Evolutionary conservation across 2,113 vertebrate genomes (phyloP), one percentile per base, ranked within the genome.

Genomic region (Zosterops japonicus): DNA sequence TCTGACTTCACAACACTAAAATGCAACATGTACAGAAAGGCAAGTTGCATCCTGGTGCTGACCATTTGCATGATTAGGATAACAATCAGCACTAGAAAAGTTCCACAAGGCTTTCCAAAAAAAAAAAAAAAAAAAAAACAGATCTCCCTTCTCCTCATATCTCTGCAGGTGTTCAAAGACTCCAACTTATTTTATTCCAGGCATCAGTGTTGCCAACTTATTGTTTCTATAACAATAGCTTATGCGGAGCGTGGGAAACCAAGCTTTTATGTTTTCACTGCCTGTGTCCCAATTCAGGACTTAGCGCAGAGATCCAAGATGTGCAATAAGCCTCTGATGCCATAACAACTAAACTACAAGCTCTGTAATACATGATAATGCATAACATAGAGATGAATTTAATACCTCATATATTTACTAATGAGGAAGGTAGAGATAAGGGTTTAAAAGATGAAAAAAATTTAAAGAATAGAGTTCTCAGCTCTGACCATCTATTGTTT

Each of bases 181-280:
- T 72, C 52, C 61, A 93, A 39, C 71, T 76, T 90, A 77, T 91
- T 95, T 96, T 94, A 78, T 91, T 95, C 85, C 89, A 94, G 91
- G 86, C 79, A 91, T 87, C 87, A 82, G 25, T 68, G 87, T 80
- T 97, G 97, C 97, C 97, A 97, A 70, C 91, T 95, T 94, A 98
- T 98, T 98, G 98, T 98, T 94, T 97, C 95, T 84, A 74, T 95
- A 98, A 98, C 97, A 98, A 98, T 98, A 89, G 97, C 42, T 84
- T 80, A 78, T 67, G 55, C 82, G 79, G 96, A 96, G 92, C 97
- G 88, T 98, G 98, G 97, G 98, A 98, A 98, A 97, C 39, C 13
- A 6, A 31, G 70, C 60, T 71, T 80, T 86, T 67, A 77, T 1
- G 11, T 78, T 97, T 98, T 98, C 97, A 96, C 97, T 98, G 81